Evolutionary conservation across 2,113 vertebrate species (phyloP), one percentile per base, ranked within the genome.

Genomic region (Grantiella picta): DNA sequence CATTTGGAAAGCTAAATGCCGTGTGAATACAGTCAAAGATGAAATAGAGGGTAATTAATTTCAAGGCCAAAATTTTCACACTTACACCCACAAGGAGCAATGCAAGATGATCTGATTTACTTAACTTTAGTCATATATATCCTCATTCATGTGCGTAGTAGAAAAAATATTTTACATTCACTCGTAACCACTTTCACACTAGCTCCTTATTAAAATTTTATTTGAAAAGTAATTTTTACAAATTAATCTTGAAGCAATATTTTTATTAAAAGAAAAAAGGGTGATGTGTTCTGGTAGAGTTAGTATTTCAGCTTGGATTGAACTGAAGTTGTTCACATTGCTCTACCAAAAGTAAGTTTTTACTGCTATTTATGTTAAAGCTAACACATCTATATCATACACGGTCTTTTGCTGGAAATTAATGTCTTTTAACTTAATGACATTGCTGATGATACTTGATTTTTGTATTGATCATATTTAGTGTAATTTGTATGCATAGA

Each of bases 201-300:
- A 44, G 20, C 15, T 66, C 22, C n/a, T 49, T 69, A 27, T 18
- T 78, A 44, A 72, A 59, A 22, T 36, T 44, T 79, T 45, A 42
- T 70, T 75, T 75, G 18, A 35, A 35, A 79, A 86, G 12, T 15
- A 61, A 50, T 23, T 63, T 72, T 54, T 12, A 3, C 5, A 59
- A 79, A n/a, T 68, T 66, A 31, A 53, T 76, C 14, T 54, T 60
- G 10, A 69, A 84, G 5, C 14, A 40, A 4, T 75, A 20, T 44
- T 77, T 76, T 77, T 56, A 54, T 69, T 76, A 13, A 31, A 82
- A 53, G 4, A 22, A 35, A 29, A 40, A 56, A 18, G 8, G 3
- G 0, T 0, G 0, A 12, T n/a, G 5, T 54, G 9, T 76, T 85
- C 52, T 49, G 12, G 3, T 50, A 35, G 10, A 63, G 9, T 49